Base-by-base conservation (phyloP, 2,797 vertebrate genomes). In the Channallabes apus region DNA sequence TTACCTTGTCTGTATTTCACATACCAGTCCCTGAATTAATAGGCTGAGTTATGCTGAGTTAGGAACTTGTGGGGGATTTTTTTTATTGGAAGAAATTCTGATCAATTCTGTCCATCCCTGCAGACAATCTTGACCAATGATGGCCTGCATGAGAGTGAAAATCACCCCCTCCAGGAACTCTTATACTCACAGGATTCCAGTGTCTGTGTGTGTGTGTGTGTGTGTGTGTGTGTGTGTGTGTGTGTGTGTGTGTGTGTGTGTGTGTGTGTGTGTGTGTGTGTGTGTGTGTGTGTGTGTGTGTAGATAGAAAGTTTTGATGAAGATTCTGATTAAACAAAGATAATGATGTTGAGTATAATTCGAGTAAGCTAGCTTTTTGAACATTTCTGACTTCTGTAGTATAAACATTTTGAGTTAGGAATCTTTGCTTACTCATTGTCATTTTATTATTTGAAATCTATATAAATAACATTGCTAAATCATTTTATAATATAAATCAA, bases 241-340 rank as follows among this genome's bases (percentile, higher is more conserved):
- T 24, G 68, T 27, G 27, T 24, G 32, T n/a, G 35, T 69, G 62
- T 24, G 85, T 59, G 51, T 15, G 72, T 75, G 59, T 41, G 71
- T 51, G 41, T 71, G 35, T 72, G 71, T 72, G 71, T 73, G 71
- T 54, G 71, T 73, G 41, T 73, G 38, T 72, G 20, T 15, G 11
- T n/a, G 38, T n/a, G 41, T 72, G 38, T 72, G 9, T 46, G 46
- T 75, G 72, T 54, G 24, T 56, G 1, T 68, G 35, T 2, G 41
- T 46, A 3, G 67, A 22, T 38, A 41, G 18, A 71, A 41, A 46
- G 1, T 20, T 22, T 38, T 41, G 9, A 41, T n/a, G n/a, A 73
- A 73, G 22, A 75, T 75, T 56, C 17, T 4, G 7, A 56, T 27
- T 75, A 54, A 75, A 56, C 41, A 75, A 75, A 18, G 15, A 20